These are phyloP conservation scores for Pongo abelii DNA, from an alignment of 2,113 vertebrate genomes.

Conservation along the genomic window DNA sequence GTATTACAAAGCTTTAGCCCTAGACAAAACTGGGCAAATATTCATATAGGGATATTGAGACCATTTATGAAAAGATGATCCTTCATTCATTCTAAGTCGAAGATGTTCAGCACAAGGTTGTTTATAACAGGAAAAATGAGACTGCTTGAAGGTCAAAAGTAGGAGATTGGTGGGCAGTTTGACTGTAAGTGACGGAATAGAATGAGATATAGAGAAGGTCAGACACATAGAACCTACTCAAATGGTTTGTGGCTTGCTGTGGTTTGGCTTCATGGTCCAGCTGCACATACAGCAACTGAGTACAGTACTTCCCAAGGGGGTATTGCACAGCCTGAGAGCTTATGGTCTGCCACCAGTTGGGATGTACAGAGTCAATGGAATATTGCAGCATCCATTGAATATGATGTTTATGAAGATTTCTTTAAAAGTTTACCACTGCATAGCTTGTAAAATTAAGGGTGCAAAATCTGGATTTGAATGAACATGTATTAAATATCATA, in stretches of 20 bases:
- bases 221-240: background rate
- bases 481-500: background rate
- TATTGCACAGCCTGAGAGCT: background rate
- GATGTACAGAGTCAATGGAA: background rate
- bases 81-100: background rate
- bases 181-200: background rate
- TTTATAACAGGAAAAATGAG: background rate
- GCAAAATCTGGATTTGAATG: background rate
- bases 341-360: background rate
- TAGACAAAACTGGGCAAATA: background rate
- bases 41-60: background rate
- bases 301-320: background rate
- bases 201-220: background rate
- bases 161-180: background rate
- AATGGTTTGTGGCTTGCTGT: background rate
- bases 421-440: background rate
- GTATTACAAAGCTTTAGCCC: no score
- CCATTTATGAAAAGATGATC: background rate
- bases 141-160: background rate
- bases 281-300: background rate
- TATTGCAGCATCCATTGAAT: background rate
- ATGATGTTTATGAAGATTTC: background rate
- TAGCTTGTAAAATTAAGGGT: background rate
- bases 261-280: background rate
- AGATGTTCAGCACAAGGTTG: background rate